Percentiles rank a stretch among this genome's conserved stretches.
These are phyloP conservation scores for Eulithis prunata DNA, from an alignment of 2,888 invertebrate species.

Conservation along the genomic window DNA sequence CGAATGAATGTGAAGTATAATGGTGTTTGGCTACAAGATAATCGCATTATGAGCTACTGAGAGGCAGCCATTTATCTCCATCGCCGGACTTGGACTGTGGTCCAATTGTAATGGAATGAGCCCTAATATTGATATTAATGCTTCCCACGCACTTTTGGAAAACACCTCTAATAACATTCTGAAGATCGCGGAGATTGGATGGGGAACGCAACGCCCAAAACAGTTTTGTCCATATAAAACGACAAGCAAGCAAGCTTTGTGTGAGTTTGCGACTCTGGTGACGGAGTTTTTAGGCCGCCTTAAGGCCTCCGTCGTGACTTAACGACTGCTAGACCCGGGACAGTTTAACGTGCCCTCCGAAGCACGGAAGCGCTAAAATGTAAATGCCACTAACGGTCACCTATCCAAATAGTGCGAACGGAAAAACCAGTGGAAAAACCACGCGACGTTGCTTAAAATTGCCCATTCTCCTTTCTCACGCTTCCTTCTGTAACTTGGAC, in stretches of 20 bases:
- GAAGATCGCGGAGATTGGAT: background rate
- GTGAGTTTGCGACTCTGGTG: too few species aligned
- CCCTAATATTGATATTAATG: slow-evolving; percentile 12
- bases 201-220: background rate
- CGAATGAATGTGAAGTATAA: slow-evolving; percentile 16
- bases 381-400: too few species aligned
- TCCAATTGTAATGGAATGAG: slow-evolving; percentile 30
- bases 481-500: slow-evolving; percentile 10
- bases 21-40: slow-evolving; percentile 73
- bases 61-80: slow-evolving; percentile 71
- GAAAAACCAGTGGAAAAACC: too few species aligned
- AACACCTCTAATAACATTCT: background rate
- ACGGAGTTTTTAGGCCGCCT: too few species aligned
- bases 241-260: too few species aligned
- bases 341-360: too few species aligned
- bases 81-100: slow-evolving; percentile 50
- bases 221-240: too few species aligned
- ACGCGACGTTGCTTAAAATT: too few species aligned
- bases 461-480: background rate
- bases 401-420: too few species aligned
- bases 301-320: too few species aligned
- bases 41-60: slow-evolving; percentile 73
- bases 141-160: background rate
- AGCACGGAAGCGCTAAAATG: too few species aligned
- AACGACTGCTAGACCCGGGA: too few species aligned